These are phyloP conservation scores for Gallinago stenura DNA, from an alignment of 2,797 vertebrate genomes.

Conservation along the genomic window DNA sequence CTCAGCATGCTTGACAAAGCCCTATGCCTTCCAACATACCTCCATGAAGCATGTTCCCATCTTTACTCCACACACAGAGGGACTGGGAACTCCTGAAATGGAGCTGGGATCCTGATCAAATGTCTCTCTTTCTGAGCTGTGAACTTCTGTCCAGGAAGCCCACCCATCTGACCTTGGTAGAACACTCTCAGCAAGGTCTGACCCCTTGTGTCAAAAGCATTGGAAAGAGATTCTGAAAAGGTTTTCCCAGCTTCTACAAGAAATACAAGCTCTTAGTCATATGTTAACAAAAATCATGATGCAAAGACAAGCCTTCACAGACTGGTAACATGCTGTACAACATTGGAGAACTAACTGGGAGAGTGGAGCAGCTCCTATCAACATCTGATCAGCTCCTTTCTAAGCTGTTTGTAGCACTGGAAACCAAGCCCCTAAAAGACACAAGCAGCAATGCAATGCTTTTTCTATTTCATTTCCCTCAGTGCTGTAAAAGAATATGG, in stretches of 20 bases:
- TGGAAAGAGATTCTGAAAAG: background rate
- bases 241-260: background rate
- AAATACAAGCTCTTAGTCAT: background rate
- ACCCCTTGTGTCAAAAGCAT: rapidly evolving
- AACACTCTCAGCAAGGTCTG: background rate
- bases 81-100: background rate
- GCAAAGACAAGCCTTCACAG: background rate
- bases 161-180: background rate
- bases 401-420: background rate
- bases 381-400: background rate
- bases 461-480: background rate
- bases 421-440: background rate
- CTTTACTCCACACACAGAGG: background rate
- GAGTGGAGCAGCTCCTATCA: background rate
- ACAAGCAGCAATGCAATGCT: background rate
- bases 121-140: background rate
- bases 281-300: background rate
- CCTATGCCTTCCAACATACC: background rate
- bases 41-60: rapidly evolving
- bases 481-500: background rate
- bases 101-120: background rate
- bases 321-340: background rate
- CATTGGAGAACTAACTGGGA: background rate
- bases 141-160: background rate
- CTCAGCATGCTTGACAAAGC: rapidly evolving